A percentile compares a stretch with the other conserved stretches of the same genome.
Conservation (phyloP, 2,888 invertebrate genomes). For the Willowsia nigromaculata region DNA sequence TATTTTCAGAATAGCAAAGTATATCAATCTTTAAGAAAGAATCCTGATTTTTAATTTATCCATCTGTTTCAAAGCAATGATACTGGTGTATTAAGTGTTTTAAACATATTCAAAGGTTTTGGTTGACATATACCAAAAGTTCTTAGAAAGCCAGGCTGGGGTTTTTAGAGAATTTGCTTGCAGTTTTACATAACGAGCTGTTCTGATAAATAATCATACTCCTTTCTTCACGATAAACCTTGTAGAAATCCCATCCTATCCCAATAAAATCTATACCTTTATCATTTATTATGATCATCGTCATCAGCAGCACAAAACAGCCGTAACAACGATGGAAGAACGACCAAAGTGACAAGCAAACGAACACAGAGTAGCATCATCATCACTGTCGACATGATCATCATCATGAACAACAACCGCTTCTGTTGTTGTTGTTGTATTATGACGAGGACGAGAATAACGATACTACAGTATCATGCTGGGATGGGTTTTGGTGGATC, state of each 20-base stretch:
- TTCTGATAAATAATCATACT: background rate
- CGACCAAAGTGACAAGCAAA: background rate
- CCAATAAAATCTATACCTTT: slow-evolving; percentile 45
- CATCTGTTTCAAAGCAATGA: background rate
- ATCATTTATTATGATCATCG: background rate
- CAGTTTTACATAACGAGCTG: background rate
- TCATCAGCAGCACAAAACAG: background rate
- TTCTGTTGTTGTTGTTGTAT: background rate
- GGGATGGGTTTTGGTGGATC: slow-evolving; percentile 49
- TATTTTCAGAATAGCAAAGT: slow-evolving; percentile 9
- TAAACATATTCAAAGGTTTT: too few species aligned
- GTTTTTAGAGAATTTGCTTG: too few species aligned
- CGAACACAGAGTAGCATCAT: background rate
- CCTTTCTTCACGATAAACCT: background rate
- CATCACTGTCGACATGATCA: background rate
- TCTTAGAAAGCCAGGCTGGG: too few species aligned
- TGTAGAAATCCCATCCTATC: slow-evolving; percentile 53
- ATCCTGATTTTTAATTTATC: slow-evolving; percentile 26
- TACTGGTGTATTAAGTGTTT: too few species aligned
- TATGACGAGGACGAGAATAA: background rate
- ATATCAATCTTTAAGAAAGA: slow-evolving; percentile 21
- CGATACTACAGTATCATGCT: slow-evolving; percentile 25
- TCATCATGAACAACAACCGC: background rate
- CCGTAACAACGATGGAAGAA: background rate
- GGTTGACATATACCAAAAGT: too few species aligned